These are phyloP conservation scores for Helarctos malayanus DNA, from an alignment of 2,797 vertebrate species.

Conservation along the genomic window DNA sequence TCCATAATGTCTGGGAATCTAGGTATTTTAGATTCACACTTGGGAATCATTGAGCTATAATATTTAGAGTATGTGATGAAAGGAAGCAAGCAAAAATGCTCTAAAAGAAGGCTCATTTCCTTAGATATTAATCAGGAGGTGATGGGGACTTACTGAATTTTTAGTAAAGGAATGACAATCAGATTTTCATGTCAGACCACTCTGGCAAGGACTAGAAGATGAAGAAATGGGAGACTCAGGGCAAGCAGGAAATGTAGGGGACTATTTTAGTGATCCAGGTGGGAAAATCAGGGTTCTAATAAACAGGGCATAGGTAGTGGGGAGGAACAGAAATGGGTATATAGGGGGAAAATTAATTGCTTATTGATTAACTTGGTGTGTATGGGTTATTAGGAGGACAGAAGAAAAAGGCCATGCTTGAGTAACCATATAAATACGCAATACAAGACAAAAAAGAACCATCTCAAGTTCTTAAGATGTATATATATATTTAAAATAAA, in stretches of 20 bases:
- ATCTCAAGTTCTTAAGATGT: not conserved
- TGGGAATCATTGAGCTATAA: not conserved
- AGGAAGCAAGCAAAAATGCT: not conserved
- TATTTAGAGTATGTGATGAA: not conserved
- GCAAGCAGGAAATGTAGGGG: not conserved
- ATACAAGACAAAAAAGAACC: not conserved
- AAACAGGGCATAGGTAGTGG: not conserved
- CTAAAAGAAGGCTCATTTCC: not conserved
- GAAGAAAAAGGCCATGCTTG: not conserved
- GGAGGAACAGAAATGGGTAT: not conserved
- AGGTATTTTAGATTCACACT: conserved; percentile 14
- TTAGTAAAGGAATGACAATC: conserved; percentile 23
- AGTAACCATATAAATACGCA: not conserved
- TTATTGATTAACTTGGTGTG: conserved; percentile 20
- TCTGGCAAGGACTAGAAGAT: not conserved
- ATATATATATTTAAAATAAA: not conserved
- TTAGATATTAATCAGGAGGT: not conserved
- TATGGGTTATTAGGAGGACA: not conserved
- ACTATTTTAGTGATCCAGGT: not conserved
- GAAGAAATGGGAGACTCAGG: not conserved
- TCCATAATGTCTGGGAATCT: not conserved
- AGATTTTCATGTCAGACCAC: conserved; percentile 45
- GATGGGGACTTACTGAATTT: not conserved
- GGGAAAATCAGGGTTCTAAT: not conserved
- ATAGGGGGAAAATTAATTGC: not conserved